Conservation (phyloP, 2,888 invertebrate genomes). For the Cheilosia vernalis region DNA sequence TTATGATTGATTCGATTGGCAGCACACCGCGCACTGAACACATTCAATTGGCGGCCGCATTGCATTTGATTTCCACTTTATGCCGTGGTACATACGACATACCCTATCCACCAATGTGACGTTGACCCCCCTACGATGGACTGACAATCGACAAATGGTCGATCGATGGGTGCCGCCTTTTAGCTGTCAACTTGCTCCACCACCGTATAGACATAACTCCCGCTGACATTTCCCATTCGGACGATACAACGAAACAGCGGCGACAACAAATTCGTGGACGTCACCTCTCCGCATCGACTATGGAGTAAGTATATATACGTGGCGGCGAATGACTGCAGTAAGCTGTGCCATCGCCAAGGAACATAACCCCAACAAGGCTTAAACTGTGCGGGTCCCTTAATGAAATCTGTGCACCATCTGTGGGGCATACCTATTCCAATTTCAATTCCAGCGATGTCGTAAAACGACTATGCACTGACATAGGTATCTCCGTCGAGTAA, state of each 20-base stretch:
- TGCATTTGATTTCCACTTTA: conserved; percentile 57
- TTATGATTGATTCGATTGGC: conserved; percentile 75
- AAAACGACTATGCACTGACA: conserved; percentile 43
- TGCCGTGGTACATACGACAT: background rate
- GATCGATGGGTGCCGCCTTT: conserved; percentile 74
- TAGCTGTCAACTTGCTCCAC: conserved; percentile 67
- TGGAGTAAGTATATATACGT: background rate
- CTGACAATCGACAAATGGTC: conserved; percentile 60
- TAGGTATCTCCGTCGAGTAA: conserved; percentile 64
- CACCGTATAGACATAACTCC: conserved; percentile 41
- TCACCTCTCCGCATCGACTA: conserved; percentile 35
- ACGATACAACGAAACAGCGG: conserved; percentile 61
- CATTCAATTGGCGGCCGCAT: conserved; percentile 57
- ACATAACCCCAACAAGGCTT: conserved; percentile 19
- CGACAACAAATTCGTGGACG: conserved; percentile 70
- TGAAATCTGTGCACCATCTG: conserved; percentile 20
- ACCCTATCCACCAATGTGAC: no score
- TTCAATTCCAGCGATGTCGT: background rate
- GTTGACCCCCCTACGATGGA: conserved; percentile 5
- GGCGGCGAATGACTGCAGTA: conserved; percentile 13
- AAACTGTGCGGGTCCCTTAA: conserved; percentile 27
- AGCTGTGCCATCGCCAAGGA: conserved; percentile 19
- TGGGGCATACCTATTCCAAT: conserved; percentile 7
- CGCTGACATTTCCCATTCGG: conserved; percentile 73
- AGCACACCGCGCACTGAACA: conserved; percentile 44